These are phyloP conservation scores for Zoanthus sociatus DNA, from an alignment of 92 coral and sea anemone species.

Conservation along the genomic window DNA sequence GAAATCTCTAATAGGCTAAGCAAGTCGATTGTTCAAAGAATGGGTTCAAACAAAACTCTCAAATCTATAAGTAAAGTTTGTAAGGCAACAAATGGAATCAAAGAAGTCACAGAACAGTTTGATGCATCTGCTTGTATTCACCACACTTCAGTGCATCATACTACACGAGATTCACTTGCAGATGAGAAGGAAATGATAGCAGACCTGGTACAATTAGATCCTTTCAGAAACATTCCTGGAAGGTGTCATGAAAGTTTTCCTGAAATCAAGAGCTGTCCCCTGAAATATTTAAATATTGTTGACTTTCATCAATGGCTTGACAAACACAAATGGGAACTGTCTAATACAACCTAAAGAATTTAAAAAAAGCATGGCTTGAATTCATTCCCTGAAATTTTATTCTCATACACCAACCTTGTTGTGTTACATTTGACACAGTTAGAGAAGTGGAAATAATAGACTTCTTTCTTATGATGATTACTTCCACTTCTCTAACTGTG, in stretches of 20 bases:
- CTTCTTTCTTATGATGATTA: too few relatives aligned
- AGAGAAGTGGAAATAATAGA: too few relatives aligned
- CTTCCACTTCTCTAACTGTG: too few relatives aligned
- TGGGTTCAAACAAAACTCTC: constrained; percentile 71
- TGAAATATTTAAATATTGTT: constrained; percentile 65
- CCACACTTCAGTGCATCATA: constrained; percentile 75
- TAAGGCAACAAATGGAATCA: constrained; percentile 65
- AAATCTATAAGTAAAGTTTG: constrained; percentile 69
- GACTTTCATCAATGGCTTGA: constrained; percentile 76
- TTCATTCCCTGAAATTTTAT: too few relatives aligned
- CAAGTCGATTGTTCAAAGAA: constrained; percentile 59
- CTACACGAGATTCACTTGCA: constrained; percentile 63
- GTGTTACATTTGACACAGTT: too few relatives aligned
- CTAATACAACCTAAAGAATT: background rate
- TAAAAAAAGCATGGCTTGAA: too few relatives aligned
- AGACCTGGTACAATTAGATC: constrained; percentile 56
- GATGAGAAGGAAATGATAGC: constrained; percentile 75
- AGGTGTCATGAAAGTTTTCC: constrained; percentile 69
- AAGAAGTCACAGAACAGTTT: constrained; percentile 44
- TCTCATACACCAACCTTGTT: too few relatives aligned
- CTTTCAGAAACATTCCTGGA: constrained; percentile 49
- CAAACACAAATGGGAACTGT: constrained; percentile 39
- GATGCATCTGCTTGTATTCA: constrained; percentile 66
- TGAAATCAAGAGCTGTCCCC: constrained; percentile 63
- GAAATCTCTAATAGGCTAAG: constrained; percentile 51